Evolutionary conservation across 2,888 invertebrate species (phyloP).

Genomic region (Coleophora flavipennella): DNA sequence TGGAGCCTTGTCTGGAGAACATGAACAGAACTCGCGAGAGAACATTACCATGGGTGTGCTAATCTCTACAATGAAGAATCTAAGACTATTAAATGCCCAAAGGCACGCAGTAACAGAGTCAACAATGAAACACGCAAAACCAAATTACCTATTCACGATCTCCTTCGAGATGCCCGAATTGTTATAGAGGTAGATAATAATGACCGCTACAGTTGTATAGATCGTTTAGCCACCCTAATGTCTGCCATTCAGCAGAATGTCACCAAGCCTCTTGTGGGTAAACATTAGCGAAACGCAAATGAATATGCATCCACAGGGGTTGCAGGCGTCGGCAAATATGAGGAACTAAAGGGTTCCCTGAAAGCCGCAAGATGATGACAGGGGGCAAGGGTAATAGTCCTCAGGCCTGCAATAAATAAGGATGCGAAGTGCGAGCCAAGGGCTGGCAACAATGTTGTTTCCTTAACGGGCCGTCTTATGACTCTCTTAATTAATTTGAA

Average conservation of each 20-base stretch:
- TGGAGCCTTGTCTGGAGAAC: too few relatives aligned
- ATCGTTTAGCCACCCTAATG: not conserved
- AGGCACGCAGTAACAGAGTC: too few relatives aligned
- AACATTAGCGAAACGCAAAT: slow-evolving; percentile 27
- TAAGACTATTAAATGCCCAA: too few relatives aligned
- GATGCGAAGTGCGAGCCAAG: slow-evolving; percentile 30
- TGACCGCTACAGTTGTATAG: too few relatives aligned
- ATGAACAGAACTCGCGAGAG: too few relatives aligned
- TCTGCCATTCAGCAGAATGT: not conserved
- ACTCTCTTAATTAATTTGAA: slow-evolving; percentile 72
- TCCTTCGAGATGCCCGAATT: too few relatives aligned
- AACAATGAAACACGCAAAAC: too few relatives aligned
- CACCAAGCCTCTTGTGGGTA: slow-evolving; percentile 8
- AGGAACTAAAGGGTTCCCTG: slow-evolving; percentile 28
- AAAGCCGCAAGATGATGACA: slow-evolving; percentile 52
- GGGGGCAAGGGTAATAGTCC: slow-evolving; percentile 46
- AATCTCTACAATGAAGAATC: too few relatives aligned
- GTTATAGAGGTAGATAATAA: too few relatives aligned
- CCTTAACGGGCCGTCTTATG: slow-evolving; percentile 71
- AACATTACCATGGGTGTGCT: too few relatives aligned
- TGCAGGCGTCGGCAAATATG: slow-evolving; percentile 33
- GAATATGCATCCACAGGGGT: slow-evolving; percentile 40
- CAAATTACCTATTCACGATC: too few relatives aligned
- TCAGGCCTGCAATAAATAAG: slow-evolving; percentile 58
- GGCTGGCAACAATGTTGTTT: slow-evolving; percentile 63